These are phyloP conservation scores for Ptychadena robeensis DNA, from an alignment of 2,797 vertebrate species.

Conservation along the genomic window DNA sequence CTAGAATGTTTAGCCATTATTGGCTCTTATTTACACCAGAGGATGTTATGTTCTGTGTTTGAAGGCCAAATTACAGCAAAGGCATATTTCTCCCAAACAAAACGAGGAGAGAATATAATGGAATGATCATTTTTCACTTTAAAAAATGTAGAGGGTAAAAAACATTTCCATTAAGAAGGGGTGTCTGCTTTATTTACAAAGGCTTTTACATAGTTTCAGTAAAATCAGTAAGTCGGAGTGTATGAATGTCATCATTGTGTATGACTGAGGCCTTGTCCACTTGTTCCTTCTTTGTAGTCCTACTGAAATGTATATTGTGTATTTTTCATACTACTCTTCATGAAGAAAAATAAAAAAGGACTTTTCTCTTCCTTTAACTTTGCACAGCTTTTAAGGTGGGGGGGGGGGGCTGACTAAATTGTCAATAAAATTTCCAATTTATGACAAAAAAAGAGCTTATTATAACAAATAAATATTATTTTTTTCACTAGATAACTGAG, in stretches of 20 bases:
- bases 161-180: conserved; percentile 51
- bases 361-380: not conserved
- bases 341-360: not conserved
- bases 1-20: conserved; percentile 3
- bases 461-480: too few relatives aligned
- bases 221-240: conserved; percentile 16
- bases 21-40: conserved; percentile 20
- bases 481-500: too few relatives aligned
- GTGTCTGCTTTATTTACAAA: conserved; percentile 45
- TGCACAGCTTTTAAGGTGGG: not conserved
- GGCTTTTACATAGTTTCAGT: conserved; percentile 34
- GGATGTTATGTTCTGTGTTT: conserved; percentile 31
- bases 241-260: not conserved
- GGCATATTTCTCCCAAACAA: conserved; percentile 30
- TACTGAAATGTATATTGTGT: not conserved
- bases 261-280: conserved; percentile 8
- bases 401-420: not conserved
- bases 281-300: not conserved
- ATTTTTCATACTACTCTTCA: not conserved
- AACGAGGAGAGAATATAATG: conserved; percentile 41
- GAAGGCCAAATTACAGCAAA: conserved; percentile 53
- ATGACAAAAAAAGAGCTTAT: not conserved
- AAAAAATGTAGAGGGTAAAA: conserved; percentile 44
- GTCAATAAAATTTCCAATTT: not conserved
- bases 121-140: conserved; percentile 46